phyloP scores from a whole-genome alignment of 2,113 vertebrate genomes.

The Oryzias melastigma region DNA sequence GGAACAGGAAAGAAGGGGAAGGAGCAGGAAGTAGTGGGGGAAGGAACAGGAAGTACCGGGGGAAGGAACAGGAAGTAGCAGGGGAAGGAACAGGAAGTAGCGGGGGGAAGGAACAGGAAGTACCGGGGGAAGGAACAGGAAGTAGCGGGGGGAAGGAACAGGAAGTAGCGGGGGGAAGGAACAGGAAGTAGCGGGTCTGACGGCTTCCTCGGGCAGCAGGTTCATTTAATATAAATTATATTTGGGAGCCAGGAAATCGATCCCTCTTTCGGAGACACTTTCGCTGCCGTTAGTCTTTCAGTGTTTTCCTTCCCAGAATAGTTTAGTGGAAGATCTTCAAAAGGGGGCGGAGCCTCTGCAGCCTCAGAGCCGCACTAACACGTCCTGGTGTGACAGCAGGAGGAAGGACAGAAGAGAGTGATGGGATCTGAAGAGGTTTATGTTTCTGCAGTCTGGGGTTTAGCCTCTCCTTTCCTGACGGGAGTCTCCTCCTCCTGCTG shows the following conservation, averaged over 20 bases:
- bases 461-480: constrained; percentile 64
- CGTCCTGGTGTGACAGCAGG: constrained; percentile 74
- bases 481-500: constrained; percentile 71
- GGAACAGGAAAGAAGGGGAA: too few species aligned
- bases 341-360: constrained; percentile 77
- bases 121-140: too few species aligned
- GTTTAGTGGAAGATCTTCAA: constrained; percentile 73
- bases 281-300: constrained; percentile 48
- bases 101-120: too few species aligned
- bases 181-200: constrained; percentile 18
- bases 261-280: constrained; percentile 42
- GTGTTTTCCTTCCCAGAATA: constrained; percentile 39
- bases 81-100: too few species aligned
- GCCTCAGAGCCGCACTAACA: constrained; percentile 49
- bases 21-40: too few species aligned
- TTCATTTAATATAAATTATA: constrained; percentile 50
- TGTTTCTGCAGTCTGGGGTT: constrained; percentile 83
- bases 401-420: constrained; percentile 39
- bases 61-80: too few species aligned
- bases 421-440: constrained; percentile 73
- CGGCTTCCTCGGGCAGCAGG: constrained; percentile 55
- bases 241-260: constrained; percentile 40
- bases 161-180: background rate
- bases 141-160: background rate
- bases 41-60: background rate